Conservation (phyloP, 2,797 vertebrate genomes). For the Gymnothorax reevesii region DNA sequence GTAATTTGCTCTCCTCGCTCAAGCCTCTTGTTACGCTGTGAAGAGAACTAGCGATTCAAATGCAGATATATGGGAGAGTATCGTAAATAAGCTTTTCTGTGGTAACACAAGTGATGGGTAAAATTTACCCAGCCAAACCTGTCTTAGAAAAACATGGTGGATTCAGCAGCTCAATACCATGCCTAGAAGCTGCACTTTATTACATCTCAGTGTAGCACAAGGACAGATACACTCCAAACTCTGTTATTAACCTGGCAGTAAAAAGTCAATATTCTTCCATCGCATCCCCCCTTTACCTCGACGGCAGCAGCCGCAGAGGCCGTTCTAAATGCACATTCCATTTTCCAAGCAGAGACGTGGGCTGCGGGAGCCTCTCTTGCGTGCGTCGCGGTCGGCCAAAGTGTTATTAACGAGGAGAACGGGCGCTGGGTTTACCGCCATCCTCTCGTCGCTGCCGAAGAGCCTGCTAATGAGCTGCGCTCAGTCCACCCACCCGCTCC, state of each 20-base stretch:
- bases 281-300: constrained; percentile 55
- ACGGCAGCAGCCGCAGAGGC: constrained; percentile 64
- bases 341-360: neutral
- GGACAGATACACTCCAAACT: constrained; percentile 66
- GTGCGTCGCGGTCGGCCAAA: neutral
- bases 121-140: neutral
- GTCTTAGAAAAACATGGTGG: neutral
- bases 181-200: constrained; percentile 62
- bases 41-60: constrained; percentile 55
- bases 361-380: neutral
- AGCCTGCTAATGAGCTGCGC: constrained; percentile 59
- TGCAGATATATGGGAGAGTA: constrained; percentile 36
- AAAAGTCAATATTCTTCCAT: constrained; percentile 71
- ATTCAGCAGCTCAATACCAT: neutral
- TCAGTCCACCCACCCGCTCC: constrained; percentile 34
- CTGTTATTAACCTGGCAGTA: constrained; percentile 69
- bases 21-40: constrained; percentile 44
- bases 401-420: constrained; percentile 16
- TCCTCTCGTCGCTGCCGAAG: constrained; percentile 43
- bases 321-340: constrained; percentile 54
- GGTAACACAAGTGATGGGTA: constrained; percentile 38
- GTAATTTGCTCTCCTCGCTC: neutral
- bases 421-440: constrained; percentile 27
- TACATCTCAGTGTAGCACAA: constrained; percentile 58
- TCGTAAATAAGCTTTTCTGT: constrained; percentile 53